A percentile compares a stretch with the other conserved stretches of the same genome.
phyloP scores from a whole-genome alignment of 2,797 vertebrate genomes.

The Pterois miles region DNA sequence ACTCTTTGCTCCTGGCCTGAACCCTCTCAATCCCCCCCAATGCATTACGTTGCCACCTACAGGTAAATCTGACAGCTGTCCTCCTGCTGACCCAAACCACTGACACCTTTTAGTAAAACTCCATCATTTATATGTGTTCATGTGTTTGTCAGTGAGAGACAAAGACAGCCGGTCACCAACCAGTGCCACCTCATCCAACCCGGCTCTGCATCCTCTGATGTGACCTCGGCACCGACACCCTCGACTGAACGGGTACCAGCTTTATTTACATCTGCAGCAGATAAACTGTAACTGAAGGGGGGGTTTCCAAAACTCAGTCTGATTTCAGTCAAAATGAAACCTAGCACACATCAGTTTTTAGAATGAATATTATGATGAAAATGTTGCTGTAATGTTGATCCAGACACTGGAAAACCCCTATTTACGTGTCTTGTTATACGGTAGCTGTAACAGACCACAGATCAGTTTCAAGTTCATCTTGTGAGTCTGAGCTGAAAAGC shows the following conservation, averaged over 20 bases:
- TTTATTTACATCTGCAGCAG: neutral
- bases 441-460: neutral
- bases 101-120: neutral
- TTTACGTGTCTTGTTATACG: neutral
- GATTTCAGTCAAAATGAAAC: slow-evolving; percentile 2
- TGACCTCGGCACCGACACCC: neutral
- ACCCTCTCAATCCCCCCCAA: slow-evolving; percentile 40
- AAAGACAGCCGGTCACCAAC: neutral
- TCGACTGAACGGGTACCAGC: slow-evolving; percentile 51
- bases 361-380: neutral
- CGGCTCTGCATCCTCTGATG: slow-evolving; percentile 14
- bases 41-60: slow-evolving; percentile 74
- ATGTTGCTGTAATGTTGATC: neutral
- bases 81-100: neutral
- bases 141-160: slow-evolving; percentile 64
- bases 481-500: neutral
- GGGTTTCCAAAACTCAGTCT: neutral
- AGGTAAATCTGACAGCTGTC: slow-evolving; percentile 62
- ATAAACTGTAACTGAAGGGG: neutral
- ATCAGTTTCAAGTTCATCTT: neutral
- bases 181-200: slow-evolving; percentile 53
- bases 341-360: neutral
- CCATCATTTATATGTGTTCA: neutral
- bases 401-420: neutral
- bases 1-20: slow-evolving; percentile 80